Percentiles rank a stretch among this genome's conserved stretches.
These are phyloP conservation scores for Oscheius onirici DNA, from an alignment of 2,888 invertebrate genomes.

Conservation along the genomic window DNA sequence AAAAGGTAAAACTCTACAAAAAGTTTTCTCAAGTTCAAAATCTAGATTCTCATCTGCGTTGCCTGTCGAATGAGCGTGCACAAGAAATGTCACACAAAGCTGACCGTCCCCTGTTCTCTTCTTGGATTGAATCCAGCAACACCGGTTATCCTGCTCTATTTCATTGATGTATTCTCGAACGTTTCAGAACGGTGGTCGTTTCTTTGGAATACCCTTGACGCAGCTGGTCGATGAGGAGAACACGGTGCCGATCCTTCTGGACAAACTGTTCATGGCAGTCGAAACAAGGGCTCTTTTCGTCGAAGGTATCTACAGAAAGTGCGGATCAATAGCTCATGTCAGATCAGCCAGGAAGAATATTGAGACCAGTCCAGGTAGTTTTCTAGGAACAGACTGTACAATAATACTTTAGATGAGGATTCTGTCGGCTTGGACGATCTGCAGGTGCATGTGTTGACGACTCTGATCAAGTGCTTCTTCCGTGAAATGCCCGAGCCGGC, in stretches of 20 bases:
- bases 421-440: slow-evolving; percentile 81
- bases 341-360: slow-evolving; percentile 72
- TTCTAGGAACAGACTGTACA: not conserved
- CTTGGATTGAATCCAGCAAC: slow-evolving; percentile 24
- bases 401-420: slow-evolving; percentile 76
- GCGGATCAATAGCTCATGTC: slow-evolving; percentile 76
- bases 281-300: slow-evolving; percentile 91
- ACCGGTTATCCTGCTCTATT: not conserved
- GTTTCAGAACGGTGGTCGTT: slow-evolving; percentile 71
- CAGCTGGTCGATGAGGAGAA: slow-evolving; percentile 76
- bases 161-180: not conserved
- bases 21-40: no score
- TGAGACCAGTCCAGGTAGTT: slow-evolving; percentile 73
- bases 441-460: slow-evolving; percentile 88
- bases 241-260: slow-evolving; percentile 82
- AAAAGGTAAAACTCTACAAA: slow-evolving; percentile 75
- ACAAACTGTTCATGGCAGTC: slow-evolving; percentile 86
- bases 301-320: slow-evolving; percentile 89
- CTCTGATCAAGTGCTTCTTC: slow-evolving; percentile 87
- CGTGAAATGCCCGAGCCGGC: slow-evolving; percentile 92
- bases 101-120: slow-evolving; percentile 72
- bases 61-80: slow-evolving; percentile 89
- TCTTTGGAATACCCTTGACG: slow-evolving; percentile 85
- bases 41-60: slow-evolving; percentile 71
- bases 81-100: slow-evolving; percentile 88